phyloP scores from a whole-genome alignment of 2,113 vertebrate species.

The Jacana jacana region DNA sequence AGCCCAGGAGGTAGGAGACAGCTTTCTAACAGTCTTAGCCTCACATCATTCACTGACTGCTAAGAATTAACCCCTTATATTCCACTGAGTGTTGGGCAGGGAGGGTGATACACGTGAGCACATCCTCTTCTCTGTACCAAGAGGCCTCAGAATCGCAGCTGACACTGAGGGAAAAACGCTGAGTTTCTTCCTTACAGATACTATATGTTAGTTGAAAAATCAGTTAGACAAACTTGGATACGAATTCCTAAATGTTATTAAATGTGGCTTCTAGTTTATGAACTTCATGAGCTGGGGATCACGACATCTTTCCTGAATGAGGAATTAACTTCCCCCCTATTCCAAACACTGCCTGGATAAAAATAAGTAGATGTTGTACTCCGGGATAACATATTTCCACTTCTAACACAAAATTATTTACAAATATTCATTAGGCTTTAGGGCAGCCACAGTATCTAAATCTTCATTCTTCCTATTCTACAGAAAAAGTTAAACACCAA shows the following conservation, averaged over 20 bases:
- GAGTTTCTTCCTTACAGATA: neutral
- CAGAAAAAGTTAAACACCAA: neutral
- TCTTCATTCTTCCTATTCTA: neutral
- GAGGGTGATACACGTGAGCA: too few species aligned
- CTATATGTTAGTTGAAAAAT: neutral
- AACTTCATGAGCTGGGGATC: neutral
- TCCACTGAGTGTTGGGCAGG: rapidly evolving
- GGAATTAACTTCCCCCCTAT: neutral
- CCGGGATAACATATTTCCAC: rapidly evolving
- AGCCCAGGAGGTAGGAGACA: neutral
- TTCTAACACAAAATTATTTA: neutral
- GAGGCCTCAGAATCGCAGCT: neutral
- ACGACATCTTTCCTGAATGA: neutral
- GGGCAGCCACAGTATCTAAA: neutral
- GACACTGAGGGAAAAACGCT: rapidly evolving
- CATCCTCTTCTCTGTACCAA: neutral
- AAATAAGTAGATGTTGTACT: neutral
- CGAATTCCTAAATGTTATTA: neutral
- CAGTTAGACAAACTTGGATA: neutral
- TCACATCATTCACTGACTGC: neutral
- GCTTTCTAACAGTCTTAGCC: too few species aligned
- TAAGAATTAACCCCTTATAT: neutral
- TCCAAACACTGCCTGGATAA: neutral
- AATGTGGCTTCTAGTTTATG: neutral
- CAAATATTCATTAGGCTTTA: neutral